Base-by-base conservation (phyloP, 1,140 invertebrate species). In the Vanessa tameamea region DNA sequence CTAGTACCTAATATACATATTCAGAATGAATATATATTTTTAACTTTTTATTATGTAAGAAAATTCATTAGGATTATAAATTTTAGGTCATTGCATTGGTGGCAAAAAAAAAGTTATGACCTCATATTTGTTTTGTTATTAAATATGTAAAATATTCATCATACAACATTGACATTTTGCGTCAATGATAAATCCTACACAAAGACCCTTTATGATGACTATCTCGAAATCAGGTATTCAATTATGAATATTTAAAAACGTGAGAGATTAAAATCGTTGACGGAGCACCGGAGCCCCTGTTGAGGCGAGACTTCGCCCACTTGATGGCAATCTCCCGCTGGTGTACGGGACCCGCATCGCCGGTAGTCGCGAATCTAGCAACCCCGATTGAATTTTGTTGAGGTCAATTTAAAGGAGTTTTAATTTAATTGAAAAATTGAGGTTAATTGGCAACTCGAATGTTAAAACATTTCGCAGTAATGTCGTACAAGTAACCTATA, bases 211-310 rank as follows among this genome's bases (percentile, higher is more conserved):
- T 72, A 31, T 67, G 47, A 68, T 63, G 72, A 66, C 51, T 66
- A 68, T 68, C 65, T 43, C 64, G 37, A 47, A 70, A 75, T 75
- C 61, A 70, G 73, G 73, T 69, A 75, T 70, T 75, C 63, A 65
- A 70, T 75, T 69, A 73, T 77, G 76, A 75, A 78, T 78, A 78
- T 78, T 77, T 73, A 73, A 70, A 64, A 55, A 75, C 67, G 77
- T 76, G 74, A 68, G 67, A 47, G 77, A 76, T 76, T 47, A 78
- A 73, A 78, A 76, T 78, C 77, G 70, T 75, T 26, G 76, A 72
- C 73, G 73, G 51, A 70, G 61, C 51, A 65, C 51, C 51, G 51
- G 51, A 55, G 73, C 71, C 76, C 71, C 70, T 69, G 75, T 64
- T 55, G 59, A 76, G 72, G 66, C 67, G 70, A 23, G 53, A 23